Evolutionary conservation across 1,140 invertebrate species (phyloP), one percentile per base, ranked within the genome.

Genomic region (Diorhabda sublineata): DNA sequence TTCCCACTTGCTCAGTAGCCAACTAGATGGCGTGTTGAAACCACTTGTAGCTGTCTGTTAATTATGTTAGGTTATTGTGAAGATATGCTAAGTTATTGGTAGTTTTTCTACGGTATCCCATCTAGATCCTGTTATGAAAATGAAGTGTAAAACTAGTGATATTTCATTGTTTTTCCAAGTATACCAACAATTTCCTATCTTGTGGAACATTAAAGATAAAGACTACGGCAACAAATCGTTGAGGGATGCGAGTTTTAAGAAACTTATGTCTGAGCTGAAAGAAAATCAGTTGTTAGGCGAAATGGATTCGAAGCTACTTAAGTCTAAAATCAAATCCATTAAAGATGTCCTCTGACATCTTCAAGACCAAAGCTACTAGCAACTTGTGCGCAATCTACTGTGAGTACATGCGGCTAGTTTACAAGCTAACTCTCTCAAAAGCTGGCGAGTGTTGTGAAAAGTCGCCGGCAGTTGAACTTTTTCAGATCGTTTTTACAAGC

Each of bases 81-180:
- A 62, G 45, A 62, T 62, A 1, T 0, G 26, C 5, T 62, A n/a
- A 62, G 45, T 9, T 62, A 45, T 42, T 26, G 26, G 26, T 26
- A 26, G 26, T 26, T 26, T 26, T 2, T 2, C 26, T 26, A 26
- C n/a, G 2, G n/a, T 56, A n/a, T 6, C n/a, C n/a, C 26, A 26
- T 26, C 26, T 26, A 26, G 26, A 26, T 26, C 26, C 26, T 26
- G 26, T 26, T 26, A 26, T 56, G 52, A 56, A 56, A n/a, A 7
- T 6, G 6, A 26, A 26, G 26, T 26, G 26, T 1, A 3, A 62
- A 42, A 62, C 61, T 6, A 62, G 42, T 45, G 43, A 61, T 62
- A 62, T 44, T 62, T 62, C 42, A 62, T 62, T 44, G 42, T 62
- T 62, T 42, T 45, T 62, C 45, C 61, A 44, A 42, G 61, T 62